Evolutionary conservation across 1,140 invertebrate species (phyloP), one percentile per base, ranked within the genome.

Genomic region (Brachionus rubens): DNA sequence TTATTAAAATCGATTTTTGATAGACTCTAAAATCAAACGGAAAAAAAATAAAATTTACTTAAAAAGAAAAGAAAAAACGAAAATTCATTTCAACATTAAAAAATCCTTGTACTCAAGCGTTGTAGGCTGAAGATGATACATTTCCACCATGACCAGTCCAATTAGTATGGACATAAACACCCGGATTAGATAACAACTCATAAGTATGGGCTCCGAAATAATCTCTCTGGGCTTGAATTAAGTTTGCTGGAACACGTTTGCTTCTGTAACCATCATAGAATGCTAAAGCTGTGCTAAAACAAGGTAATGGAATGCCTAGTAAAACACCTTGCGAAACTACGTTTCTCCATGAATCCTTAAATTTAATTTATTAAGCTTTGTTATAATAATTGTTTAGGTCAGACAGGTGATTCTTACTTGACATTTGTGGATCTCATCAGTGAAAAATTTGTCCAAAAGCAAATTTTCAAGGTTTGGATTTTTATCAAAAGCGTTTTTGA

Each of bases 171-270:
- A 94, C 87, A 84, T 91, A 98, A 78, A 89, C 89, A 24, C 95
- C 95, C 52, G 96, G 95, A 75, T 91, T 86, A 7, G 86, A 87
- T 2, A 95, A 82, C 48, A 97, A 83, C 83, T 99, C 96, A 80
- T 99, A 99, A 0, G 96, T 99, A 83, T 99, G 97, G 0, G 97
- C 96, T 0, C 97, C 97, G 83, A 99, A 99, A 82, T 96, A 99
- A 85, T 99, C 96, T 47, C 97, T 86, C 85, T 98, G 96, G 0
- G 96, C 97, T 88, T 94, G 92, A 76, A 98, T 87, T 24, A 98
- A 85, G 85, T 98, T 97, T 9, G 95, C 94, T 2, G 95, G 94
- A 36, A 97, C 84, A 59, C 88, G 85, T 30, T 85, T 88, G 12
- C 89, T 89, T 50, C 93, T 88, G 82, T 94, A 98, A 2, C 96